phyloP scores from a whole-genome alignment of 2,113 vertebrate genomes.

The Sphaerodactylus townsendi region DNA sequence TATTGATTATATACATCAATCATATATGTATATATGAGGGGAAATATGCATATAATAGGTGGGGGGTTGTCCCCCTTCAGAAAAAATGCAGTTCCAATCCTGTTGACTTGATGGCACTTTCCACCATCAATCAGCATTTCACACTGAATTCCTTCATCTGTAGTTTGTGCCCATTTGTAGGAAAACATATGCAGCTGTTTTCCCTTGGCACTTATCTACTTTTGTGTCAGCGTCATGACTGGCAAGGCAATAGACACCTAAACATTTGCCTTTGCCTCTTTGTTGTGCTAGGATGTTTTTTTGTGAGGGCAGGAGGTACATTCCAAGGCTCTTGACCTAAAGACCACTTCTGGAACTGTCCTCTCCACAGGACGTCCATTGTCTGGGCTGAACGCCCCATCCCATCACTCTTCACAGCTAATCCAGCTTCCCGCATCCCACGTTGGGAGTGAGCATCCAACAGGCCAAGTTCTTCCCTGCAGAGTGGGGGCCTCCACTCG shows the following conservation, averaged over 20 bases:
- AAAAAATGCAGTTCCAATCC: no score
- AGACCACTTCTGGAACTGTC: not conserved
- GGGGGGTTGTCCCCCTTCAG: no score
- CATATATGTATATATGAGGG: no score
- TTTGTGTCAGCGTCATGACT: not conserved
- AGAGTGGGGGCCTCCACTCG: not conserved
- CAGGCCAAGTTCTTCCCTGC: not conserved
- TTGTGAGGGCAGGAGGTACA: constrained; percentile 16
- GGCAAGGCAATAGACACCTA: not conserved
- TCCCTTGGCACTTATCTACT: no score
- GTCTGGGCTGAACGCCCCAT: not conserved
- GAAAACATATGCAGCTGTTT: not conserved
- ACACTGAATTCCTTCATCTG: not conserved
- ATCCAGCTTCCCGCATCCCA: not conserved
- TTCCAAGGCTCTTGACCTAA: not conserved
- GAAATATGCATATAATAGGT: no score
- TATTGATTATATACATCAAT: no score
- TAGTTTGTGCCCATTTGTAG: not conserved
- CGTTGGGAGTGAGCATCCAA: not conserved
- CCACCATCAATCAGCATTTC: not conserved
- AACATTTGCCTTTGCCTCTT: not conserved
- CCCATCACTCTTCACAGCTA: not conserved
- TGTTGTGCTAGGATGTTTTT: not conserved
- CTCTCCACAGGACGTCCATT: not conserved
- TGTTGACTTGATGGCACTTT: no score